phyloP scores from a whole-genome alignment of 2,113 vertebrate species.

The Mesocricetus auratus region DNA sequence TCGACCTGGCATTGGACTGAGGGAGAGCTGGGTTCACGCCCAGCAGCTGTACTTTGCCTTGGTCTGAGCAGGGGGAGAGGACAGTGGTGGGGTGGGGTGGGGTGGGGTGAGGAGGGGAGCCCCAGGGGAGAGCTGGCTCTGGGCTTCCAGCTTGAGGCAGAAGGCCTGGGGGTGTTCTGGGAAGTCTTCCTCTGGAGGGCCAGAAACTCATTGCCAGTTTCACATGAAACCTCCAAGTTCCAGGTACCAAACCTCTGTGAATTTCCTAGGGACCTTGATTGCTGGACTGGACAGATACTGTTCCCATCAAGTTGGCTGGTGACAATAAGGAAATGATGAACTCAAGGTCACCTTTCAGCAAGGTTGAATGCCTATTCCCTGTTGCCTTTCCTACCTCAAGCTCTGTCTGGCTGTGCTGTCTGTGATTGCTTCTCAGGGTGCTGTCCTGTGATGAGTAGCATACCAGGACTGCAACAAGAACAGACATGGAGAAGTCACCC shows the following conservation, averaged over 20 bases:
- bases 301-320: neutral
- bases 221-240: accelerated
- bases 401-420: neutral
- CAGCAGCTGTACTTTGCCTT: accelerated
- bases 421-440: neutral
- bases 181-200: neutral
- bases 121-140: neutral
- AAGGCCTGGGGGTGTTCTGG: neutral
- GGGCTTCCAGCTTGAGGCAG: accelerated
- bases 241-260: neutral
- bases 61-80: neutral
- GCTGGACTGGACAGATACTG: accelerated
- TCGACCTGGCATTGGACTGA: neutral
- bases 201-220: neutral
- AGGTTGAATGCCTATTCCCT: neutral
- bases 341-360: neutral
- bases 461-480: neutral
- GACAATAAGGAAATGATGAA: neutral
- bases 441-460: neutral
- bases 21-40: neutral
- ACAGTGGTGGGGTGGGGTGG: neutral
- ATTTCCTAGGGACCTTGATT: neutral
- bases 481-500: neutral
- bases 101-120: neutral
- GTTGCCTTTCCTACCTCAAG: neutral